Conservation (phyloP, 2,797 vertebrate genomes). For the Melanotaenia parkinsoni region DNA sequence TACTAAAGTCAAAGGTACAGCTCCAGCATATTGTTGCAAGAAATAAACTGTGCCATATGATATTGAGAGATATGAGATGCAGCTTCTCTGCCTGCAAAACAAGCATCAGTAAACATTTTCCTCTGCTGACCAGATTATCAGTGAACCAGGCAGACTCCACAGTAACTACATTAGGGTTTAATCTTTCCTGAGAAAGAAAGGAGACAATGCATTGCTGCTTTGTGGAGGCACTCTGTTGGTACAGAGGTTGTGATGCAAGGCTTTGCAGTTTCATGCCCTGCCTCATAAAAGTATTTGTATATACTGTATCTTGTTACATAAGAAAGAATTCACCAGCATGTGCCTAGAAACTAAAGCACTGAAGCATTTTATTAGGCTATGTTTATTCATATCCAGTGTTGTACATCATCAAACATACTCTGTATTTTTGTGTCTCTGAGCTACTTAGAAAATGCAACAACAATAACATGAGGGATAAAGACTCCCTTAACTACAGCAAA, state of each 20-base stretch:
- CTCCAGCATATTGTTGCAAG: slow-evolving; percentile 45
- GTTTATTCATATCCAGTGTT: neutral
- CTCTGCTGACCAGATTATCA: slow-evolving; percentile 36
- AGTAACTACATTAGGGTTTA: slow-evolving; percentile 12
- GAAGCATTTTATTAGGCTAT: slow-evolving; percentile 7
- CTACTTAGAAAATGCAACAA: slow-evolving; percentile 18
- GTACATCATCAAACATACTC: slow-evolving; percentile 6
- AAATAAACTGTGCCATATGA: slow-evolving; percentile 63
- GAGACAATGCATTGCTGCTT: neutral
- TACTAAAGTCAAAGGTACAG: slow-evolving; percentile 44
- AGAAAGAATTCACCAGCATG: neutral
- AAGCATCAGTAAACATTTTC: slow-evolving; percentile 46
- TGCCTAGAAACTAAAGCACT: neutral
- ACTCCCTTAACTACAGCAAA: slow-evolving; percentile 17
- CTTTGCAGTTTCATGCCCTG: neutral
- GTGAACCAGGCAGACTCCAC: slow-evolving; percentile 25
- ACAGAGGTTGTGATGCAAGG: neutral
- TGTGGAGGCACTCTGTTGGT: slow-evolving; percentile 1
- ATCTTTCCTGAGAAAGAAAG: slow-evolving; percentile 5
- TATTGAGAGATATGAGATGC: slow-evolving; percentile 40
- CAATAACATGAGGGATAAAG: neutral
- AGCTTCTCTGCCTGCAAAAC: slow-evolving; percentile 45
- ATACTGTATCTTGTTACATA: neutral
- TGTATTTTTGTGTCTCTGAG: slow-evolving; percentile 2
- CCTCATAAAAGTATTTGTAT: rapidly evolving